phyloP scores from a whole-genome alignment of 2,797 vertebrate species.

The Ctenopoma multispine region DNA sequence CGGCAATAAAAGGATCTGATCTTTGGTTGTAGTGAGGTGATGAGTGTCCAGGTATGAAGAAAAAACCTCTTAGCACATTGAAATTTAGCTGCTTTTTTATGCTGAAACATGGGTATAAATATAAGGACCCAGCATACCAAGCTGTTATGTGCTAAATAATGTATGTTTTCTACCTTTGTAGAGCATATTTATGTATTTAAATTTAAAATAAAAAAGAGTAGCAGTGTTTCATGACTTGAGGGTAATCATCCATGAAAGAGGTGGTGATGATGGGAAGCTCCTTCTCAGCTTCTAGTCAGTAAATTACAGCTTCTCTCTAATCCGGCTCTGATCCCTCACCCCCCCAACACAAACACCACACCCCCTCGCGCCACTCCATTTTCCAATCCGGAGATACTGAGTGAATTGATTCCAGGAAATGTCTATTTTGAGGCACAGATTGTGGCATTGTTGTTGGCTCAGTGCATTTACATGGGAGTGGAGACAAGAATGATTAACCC shows the following conservation, averaged over 20 bases:
- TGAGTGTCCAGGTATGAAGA: not conserved
- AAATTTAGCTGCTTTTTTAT: not conserved
- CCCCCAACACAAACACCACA: not conserved
- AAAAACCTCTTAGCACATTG: not conserved
- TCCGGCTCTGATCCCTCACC: constrained; percentile 62
- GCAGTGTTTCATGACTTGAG: not conserved
- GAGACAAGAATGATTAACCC: constrained; percentile 14
- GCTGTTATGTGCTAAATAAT: not conserved
- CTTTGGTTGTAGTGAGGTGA: constrained; percentile 8
- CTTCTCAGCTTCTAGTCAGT: constrained; percentile 66
- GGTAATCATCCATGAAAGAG: constrained; percentile 31
- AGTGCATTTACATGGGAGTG: constrained; percentile 21
- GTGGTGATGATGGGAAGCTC: constrained; percentile 49
- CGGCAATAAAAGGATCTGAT: constrained; percentile 5
- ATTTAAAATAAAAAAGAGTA: not conserved
- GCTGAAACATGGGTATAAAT: not conserved
- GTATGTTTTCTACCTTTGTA: not conserved
- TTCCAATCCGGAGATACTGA: constrained; percentile 61
- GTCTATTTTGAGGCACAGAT: constrained; percentile 71
- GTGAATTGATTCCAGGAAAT: constrained; percentile 74
- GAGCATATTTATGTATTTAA: not conserved
- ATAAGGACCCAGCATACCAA: not conserved
- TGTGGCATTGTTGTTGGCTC: constrained; percentile 66
- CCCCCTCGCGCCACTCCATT: constrained; percentile 31
- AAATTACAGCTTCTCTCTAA: constrained; percentile 77